A percentile compares a stretch with the other conserved stretches of the same genome.
Evolutionary conservation across 2,113 vertebrate genomes (phyloP).

Genomic region (Microcebus tavaratra): DNA sequence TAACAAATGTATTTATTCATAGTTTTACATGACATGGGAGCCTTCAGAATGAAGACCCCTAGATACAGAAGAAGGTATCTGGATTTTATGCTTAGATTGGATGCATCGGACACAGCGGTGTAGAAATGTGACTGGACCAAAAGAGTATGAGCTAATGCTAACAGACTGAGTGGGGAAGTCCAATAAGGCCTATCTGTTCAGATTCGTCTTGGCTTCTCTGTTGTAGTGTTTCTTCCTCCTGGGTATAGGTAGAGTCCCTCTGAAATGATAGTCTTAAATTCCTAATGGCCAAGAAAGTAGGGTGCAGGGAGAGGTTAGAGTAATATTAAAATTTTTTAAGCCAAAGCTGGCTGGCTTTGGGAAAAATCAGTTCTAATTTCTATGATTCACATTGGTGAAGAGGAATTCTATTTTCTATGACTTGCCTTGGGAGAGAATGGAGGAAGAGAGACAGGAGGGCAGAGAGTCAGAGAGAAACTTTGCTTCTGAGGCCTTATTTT

Average conservation of each 20-base stretch:
- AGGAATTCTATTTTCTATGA: neutral
- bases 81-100: neutral
- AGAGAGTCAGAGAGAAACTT: neutral
- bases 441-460: neutral
- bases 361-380: neutral
- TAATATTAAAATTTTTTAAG: neutral
- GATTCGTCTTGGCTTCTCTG: neutral
- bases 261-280: neutral
- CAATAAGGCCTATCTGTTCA: neutral
- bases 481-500: neutral
- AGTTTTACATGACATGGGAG: neutral
- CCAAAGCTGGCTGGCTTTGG: neutral
- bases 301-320: neutral
- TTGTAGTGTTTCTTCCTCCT: neutral
- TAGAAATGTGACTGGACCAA: neutral
- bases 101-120: neutral
- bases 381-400: neutral
- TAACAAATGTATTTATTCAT: neutral
- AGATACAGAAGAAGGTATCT: neutral
- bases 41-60: neutral
- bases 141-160: neutral
- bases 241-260: neutral
- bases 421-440: neutral
- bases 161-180: neutral
- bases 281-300: neutral